Conservation (phyloP, 1,140 invertebrate genomes). For the Bombus confusus region DNA sequence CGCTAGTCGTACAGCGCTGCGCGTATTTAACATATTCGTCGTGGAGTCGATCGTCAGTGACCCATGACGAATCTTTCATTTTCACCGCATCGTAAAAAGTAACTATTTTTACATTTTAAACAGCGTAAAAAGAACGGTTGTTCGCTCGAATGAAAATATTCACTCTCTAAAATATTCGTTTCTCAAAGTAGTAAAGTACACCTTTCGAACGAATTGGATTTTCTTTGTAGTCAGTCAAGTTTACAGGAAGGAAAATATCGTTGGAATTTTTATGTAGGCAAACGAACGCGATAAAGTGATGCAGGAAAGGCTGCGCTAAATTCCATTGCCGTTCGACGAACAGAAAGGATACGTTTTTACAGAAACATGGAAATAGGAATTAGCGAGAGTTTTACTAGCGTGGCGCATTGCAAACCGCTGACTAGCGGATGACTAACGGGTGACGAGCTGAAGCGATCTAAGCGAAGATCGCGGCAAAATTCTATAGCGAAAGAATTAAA, state of each 20-base stretch:
- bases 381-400: background rate
- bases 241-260: background rate
- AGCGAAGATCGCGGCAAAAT: too few species aligned
- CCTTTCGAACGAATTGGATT: too few species aligned
- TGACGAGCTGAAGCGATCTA: too few species aligned
- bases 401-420: background rate
- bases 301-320: background rate
- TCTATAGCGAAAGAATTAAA: background rate
- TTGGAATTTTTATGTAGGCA: background rate
- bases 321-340: background rate
- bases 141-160: too few species aligned
- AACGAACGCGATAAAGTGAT: background rate
- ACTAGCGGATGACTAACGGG: background rate
- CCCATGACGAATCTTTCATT: background rate
- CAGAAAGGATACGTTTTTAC: background rate
- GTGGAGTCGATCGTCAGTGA: background rate
- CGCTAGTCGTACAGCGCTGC: too few species aligned
- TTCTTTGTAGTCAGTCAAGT: too few species aligned
- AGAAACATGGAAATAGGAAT: background rate
- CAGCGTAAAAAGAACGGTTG: too few species aligned
- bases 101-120: background rate
- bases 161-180: too few species aligned
- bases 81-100: background rate
- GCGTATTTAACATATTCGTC: background rate
- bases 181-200: too few species aligned